Evolutionary conservation across 2,113 vertebrate species (phyloP), one percentile per base, ranked within the genome.

Genomic region (Rhombomys opimus): DNA sequence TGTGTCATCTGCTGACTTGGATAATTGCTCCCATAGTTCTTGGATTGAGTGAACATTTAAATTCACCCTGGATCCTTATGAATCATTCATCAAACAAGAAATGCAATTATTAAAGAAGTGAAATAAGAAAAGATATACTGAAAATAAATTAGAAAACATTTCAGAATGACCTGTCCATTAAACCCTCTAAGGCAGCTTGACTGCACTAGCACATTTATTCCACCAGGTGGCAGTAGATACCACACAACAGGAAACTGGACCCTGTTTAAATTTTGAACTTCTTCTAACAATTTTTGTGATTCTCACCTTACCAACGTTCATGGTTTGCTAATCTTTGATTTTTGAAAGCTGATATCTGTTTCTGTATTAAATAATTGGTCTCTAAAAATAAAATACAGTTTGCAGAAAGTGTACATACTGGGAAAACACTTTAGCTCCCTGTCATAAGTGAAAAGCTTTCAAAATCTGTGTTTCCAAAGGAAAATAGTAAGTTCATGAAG

Each of bases 171-270:
- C 10, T 76, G 25, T 52, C 61, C 41, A 59, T 87, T 23, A 70
- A 46, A 22, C 52, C 30, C 0, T 22, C 14, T 10, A 95, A 63
- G 30, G 27, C 7, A 67, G 14, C 23, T 87, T 67, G 61, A 82
- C 81, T 30, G n/a, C 88, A 93, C 10, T 90, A 87, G 85, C n/a
- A 72, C 70, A 1, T 78, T 72, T 61, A 75, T 0, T 54, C 93
- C 97, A 35, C 92, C 87, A 6, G 72, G 76, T 5, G 96, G 92
- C 97, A 97, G 95, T 90, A 96, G 84, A 30, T 87, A 72, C 93
- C 70, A 89, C 13, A 7, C 25, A 95, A 96, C 30, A 84, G 80
- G 65, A 92, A 95, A 93, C 30, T 1, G 1, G n/a, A 1, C 68
- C 46, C 59, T 97, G 18, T 84, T 96, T 61, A 91, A 86, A 95